Base-by-base conservation (phyloP, 2,113 vertebrate species). In the Chascanopsetta lugubris region DNA sequence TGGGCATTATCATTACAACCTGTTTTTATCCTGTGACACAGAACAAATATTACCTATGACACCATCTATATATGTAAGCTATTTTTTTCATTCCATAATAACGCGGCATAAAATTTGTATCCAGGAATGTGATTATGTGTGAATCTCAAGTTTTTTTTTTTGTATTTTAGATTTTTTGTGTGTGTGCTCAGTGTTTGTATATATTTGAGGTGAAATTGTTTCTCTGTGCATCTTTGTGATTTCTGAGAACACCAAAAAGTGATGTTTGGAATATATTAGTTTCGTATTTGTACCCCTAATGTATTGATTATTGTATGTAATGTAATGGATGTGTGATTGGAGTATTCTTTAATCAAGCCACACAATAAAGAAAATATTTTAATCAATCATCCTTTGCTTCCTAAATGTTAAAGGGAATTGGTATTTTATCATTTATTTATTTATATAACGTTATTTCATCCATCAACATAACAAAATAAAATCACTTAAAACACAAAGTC, bases 121-220 rank as follows among this genome's bases (percentile, higher is more conserved):
- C 91, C 91, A 86, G 85, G 72, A 92, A 93, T 93, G 91, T 93
- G 91, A 93, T 84, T 75, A 59, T 77, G n/a, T 69, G 12, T 83
- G 66, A 76, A 66, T 80, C 78, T 72, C 22, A 67, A 71, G 46
- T 49, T 63, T 8, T 70, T 60, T 87, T 30, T 70, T 60, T 87
- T 30, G 21, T 80, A 70, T 78, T 72, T 83, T 67, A 29, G 64
- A 46, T 51, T 71, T 74, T 5, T 9, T 69, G 66, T 55, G 54
- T 53, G 59, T 73, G 38, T 83, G 58, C 32, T 40, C 45, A 61
- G 43, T 3, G 2, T 84, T 60, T 85, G 62, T 83, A 71, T 68
- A 80, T 79, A 74, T 75, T 67, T 72, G 55, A 72, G 56, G 22
- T 84, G 24, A 63, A 60, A 65, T 57, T n/a, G 6, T 65, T 77